Evolutionary conservation across 2,113 vertebrate species (phyloP).

Genomic region (Entomyzon cyanotis): DNA sequence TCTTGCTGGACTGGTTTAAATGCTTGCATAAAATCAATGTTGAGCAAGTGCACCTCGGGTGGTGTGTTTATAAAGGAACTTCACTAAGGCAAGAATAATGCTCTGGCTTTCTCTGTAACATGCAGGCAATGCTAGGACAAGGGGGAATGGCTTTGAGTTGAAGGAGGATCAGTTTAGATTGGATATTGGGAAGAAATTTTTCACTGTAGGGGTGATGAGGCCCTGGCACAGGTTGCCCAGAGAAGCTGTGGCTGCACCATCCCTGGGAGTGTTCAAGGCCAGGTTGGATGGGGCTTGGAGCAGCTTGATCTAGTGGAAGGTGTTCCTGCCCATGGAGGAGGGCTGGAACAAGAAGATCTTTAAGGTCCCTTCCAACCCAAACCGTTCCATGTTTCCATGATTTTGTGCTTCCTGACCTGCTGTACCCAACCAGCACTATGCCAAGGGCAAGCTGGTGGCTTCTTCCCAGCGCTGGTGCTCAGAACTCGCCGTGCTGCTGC

Average conservation of each 20-base stretch:
- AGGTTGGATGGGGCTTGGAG: background rate
- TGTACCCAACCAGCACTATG: fast-evolving
- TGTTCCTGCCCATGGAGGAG: background rate
- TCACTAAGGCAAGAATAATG: background rate
- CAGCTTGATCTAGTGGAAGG: background rate
- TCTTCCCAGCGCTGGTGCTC: background rate
- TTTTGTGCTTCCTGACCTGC: background rate
- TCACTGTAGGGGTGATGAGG: background rate
- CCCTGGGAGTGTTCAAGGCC: background rate
- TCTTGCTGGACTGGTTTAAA: background rate
- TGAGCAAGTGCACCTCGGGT: background rate
- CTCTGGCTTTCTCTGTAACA: background rate
- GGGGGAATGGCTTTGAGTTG: background rate
- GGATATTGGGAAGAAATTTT: background rate
- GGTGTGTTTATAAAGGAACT: background rate
- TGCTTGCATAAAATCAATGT: fast-evolving
- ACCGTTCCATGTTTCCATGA: background rate
- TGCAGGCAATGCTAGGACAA: background rate
- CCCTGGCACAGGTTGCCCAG: background rate
- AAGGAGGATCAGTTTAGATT: fast-evolving
- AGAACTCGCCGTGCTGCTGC: background rate
- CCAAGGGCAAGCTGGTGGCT: background rate
- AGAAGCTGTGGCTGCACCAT: background rate
- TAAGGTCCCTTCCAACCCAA: background rate
- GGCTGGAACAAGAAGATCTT: background rate